Percentiles rank a stretch among this genome's conserved stretches.
phyloP scores from a whole-genome alignment of 2,888 invertebrate genomes.

The Lithophane semibrunnea region DNA sequence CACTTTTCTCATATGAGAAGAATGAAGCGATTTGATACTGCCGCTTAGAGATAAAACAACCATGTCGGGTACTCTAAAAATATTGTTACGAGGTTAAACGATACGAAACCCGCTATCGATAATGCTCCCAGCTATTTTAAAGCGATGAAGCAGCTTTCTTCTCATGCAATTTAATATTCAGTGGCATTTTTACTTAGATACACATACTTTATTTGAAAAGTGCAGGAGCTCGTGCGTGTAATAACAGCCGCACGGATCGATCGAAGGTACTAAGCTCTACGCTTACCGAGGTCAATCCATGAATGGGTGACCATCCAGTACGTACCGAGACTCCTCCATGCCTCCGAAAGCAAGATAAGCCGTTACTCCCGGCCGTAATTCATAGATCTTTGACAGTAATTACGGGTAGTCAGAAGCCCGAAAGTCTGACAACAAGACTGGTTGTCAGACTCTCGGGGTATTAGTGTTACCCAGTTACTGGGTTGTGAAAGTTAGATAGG shows the following conservation, averaged over 20 bases:
- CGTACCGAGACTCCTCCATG: too few species aligned
- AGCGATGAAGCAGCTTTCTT: constrained; percentile 19
- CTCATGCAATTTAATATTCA: neutral
- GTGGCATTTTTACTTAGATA: neutral
- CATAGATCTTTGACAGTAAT: neutral
- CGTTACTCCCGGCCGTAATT: neutral
- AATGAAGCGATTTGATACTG: constrained; percentile 29
- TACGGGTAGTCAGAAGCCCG: neutral
- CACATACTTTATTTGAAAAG: neutral
- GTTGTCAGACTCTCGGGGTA: too few species aligned
- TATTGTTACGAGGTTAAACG: constrained; percentile 38
- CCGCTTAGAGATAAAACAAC: constrained; percentile 51
- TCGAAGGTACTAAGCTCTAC: neutral
- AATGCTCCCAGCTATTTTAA: constrained; percentile 30
- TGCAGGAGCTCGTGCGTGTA: neutral
- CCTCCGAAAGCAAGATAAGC: too few species aligned
- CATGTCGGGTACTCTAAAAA: constrained; percentile 18
- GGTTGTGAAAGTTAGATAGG: neutral
- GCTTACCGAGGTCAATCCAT: neutral
- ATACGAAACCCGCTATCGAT: constrained; percentile 33
- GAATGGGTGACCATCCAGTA: neutral
- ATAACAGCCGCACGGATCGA: neutral
- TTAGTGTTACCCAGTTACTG: neutral
- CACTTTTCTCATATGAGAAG: constrained; percentile 28
- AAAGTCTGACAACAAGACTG: neutral